Evolutionary conservation across 1,140 invertebrate genomes (phyloP).

Genomic region (Mercenaria mercenaria): DNA sequence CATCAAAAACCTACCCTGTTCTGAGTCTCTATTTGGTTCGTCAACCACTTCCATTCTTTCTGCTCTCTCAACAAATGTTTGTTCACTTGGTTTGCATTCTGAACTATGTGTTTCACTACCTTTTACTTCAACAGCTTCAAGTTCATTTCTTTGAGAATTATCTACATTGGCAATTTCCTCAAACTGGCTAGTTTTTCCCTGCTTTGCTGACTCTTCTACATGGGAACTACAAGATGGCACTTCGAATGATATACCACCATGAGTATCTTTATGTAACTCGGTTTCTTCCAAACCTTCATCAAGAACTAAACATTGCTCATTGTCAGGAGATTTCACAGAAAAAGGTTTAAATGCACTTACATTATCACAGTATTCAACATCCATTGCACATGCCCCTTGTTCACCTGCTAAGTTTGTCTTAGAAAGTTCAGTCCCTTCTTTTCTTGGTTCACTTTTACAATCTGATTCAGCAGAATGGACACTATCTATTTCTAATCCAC

Average conservation of each 20-base stretch:
- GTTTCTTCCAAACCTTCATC: neutral
- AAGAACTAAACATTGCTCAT: slow-evolving; percentile 22
- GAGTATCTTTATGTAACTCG: neutral
- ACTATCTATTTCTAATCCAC: neutral
- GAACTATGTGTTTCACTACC: neutral
- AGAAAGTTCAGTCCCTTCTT: neutral
- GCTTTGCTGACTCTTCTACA: neutral
- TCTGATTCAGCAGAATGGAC: neutral
- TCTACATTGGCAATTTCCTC: neutral
- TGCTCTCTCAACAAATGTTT: neutral
- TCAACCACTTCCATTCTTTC: neutral
- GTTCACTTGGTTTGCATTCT: neutral
- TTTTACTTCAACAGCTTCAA: neutral
- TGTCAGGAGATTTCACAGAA: slow-evolving; percentile 17
- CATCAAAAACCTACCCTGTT: neutral
- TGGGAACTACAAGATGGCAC: neutral
- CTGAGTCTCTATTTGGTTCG: neutral
- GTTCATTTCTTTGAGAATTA: neutral
- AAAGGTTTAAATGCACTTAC: slow-evolving; percentile 28
- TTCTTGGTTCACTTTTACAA: too few relatives aligned
- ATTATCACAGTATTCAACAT: neutral
- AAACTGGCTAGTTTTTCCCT: too few relatives aligned
- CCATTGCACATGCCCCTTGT: neutral
- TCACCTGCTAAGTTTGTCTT: neutral
- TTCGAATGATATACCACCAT: neutral